These are phyloP conservation scores for Leucoma salicis DNA, from an alignment of 2,888 invertebrate genomes.

Conservation along the genomic window DNA sequence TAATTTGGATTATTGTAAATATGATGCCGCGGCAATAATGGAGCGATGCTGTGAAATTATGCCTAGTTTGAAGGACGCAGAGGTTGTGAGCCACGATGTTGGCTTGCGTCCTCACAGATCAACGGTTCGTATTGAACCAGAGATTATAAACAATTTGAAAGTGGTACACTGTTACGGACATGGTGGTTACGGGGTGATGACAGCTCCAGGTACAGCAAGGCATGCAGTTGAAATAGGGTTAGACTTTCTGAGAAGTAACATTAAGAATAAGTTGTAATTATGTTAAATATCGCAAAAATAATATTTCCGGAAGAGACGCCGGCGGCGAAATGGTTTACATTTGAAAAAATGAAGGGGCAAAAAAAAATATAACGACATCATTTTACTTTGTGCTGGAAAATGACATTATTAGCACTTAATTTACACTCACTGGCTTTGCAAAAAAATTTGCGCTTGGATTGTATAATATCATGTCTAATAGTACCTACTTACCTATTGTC, in stretches of 20 bases:
- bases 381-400: no score
- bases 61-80: conserved; percentile 84
- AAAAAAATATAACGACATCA: no score
- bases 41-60: conserved; percentile 89
- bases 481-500: no score
- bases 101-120: conserved; percentile 92
- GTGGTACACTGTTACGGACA: conserved; percentile 97
- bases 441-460: no score
- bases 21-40: conserved; percentile 89
- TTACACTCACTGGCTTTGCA: no score
- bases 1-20: conserved; percentile 84
- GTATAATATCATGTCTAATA: no score
- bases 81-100: conserved; percentile 84
- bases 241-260: conserved; percentile 70
- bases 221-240: conserved; percentile 87
- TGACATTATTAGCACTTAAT: no score
- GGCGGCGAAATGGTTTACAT: no score
- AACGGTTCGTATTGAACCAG: conserved; percentile 87
- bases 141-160: conserved; percentile 72
- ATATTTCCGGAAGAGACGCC: no score
- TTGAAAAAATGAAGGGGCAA: no score
- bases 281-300: no score
- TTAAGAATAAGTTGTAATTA: conserved; percentile 56
- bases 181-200: conserved; percentile 95
- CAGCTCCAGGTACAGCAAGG: conserved; percentile 93